Percentiles rank a stretch among this genome's conserved stretches.
These are phyloP conservation scores for Herpetotheres cachinnans DNA, from an alignment of 2,113 vertebrate species.

Conservation along the genomic window DNA sequence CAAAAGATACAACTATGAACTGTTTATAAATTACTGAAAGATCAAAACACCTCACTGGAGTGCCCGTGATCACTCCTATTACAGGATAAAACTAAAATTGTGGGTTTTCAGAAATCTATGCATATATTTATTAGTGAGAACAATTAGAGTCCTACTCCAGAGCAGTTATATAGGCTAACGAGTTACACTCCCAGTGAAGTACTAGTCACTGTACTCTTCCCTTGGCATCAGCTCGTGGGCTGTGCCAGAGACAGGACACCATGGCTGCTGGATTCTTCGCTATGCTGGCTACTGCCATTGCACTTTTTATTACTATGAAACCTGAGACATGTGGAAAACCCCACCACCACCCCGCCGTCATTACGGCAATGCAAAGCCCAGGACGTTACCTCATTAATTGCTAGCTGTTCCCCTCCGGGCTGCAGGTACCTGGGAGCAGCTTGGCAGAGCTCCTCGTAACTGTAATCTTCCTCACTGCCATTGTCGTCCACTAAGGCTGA, in stretches of 20 bases:
- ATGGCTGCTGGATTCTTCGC: not conserved
- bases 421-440: constrained; percentile 86
- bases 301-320: not conserved
- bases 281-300: not conserved
- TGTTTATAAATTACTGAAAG: not conserved
- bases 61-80: not conserved
- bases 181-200: not conserved
- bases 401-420: constrained; percentile 89
- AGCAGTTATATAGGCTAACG: not conserved
- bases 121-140: not conserved
- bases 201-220: not conserved
- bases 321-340: not conserved
- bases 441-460: constrained; percentile 89
- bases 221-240: not conserved
- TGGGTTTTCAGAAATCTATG: not conserved
- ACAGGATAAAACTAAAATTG: not conserved
- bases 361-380: not conserved
- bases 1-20: not conserved
- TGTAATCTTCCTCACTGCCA: constrained; percentile 92
- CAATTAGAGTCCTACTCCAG: not conserved
- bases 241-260: not conserved
- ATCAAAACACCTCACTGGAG: not conserved
- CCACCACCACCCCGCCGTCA: rapidly evolving
- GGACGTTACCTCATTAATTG: constrained; percentile 88
- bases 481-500: constrained; percentile 86